Base-by-base conservation (phyloP, 1,140 invertebrate species). In the Anastrepha obliqua region DNA sequence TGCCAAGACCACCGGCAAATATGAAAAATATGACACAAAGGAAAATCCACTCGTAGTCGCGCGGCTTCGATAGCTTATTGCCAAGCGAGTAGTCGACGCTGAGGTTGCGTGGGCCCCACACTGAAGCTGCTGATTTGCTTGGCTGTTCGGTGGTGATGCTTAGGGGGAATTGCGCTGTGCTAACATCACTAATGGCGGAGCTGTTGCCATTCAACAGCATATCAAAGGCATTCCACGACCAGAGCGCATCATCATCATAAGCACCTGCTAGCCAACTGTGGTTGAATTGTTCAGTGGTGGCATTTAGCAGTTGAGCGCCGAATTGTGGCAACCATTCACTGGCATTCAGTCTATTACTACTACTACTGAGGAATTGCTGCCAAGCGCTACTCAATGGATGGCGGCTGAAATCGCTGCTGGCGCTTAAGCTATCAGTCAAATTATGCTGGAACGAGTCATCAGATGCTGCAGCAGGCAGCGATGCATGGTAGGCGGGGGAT, bases 1-100 rank as follows among this genome's bases (percentile, higher is more conserved):
- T 99, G 55, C 98, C 98, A 81, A 98, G 93, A 15, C 97, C 96
- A 29, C 98, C 98, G 9, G 97, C 96, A 42, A 97, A 94, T 90
- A 98, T 98, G 90, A 98, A 97, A 89, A 97, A 94, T 87, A 97
- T 94, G 44, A 96, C 95, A 92, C 97, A 96, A 17, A 97, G 93
- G 90, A 97, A 97, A 90, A 95, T 95, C 97, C 96, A 97, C 90
- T 97, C 96, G 91, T 95, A 96, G 70, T 93, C 90, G n/a, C 78
- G 74, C 13, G 74, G 62, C n/a, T 55, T 20, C 65, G 51, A 15
- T 47, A 67, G 17, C 20, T 59, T 59, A 86, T 86, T 60, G 13
- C 39, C 29, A 29, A 62, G 39, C 8, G 58, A 17, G 58, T 29
- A 39, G 58, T 86, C 85, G 7, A 39, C 11, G 29, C 58, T 60